Evolutionary conservation across 2,888 invertebrate species (phyloP).

Genomic region (Tiliacea aurago): DNA sequence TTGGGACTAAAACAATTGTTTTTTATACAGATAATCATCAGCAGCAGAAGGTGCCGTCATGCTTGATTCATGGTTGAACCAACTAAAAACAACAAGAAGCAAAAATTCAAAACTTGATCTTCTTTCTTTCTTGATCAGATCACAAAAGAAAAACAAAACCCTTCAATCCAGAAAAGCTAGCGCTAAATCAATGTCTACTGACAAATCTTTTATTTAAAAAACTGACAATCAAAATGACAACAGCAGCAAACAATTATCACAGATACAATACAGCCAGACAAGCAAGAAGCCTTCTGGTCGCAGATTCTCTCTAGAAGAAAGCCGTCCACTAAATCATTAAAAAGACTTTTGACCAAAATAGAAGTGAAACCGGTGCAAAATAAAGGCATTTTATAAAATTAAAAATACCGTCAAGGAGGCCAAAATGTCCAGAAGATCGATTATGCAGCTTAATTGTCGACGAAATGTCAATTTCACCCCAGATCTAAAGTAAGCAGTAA

Average conservation of each 20-base stretch:
- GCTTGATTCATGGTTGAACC: background rate
- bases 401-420: constrained; percentile 6
- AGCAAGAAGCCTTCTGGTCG: constrained; percentile 20
- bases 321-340: constrained; percentile 5
- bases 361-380: constrained; percentile 10
- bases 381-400: constrained; percentile 15
- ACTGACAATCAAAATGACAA: constrained; percentile 8
- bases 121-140: background rate
- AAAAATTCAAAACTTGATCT: constrained; percentile 12
- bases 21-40: constrained; percentile 1
- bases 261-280: constrained; percentile 21
- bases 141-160: background rate
- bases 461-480: constrained; percentile 45
- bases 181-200: constrained; percentile 12
- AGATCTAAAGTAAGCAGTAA: constrained; percentile 38
- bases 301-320: constrained; percentile 22
- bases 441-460: constrained; percentile 43
- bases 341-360: constrained; percentile 13
- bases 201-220: background rate
- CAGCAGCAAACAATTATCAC: constrained; percentile 17
- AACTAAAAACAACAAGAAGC: background rate
- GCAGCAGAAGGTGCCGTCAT: background rate
- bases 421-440: constrained; percentile 16
- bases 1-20: background rate
- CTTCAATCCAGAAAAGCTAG: constrained; percentile 17